Conservation (phyloP, 1,140 invertebrate species). For the Macrobrachium rosenbergii region DNA sequence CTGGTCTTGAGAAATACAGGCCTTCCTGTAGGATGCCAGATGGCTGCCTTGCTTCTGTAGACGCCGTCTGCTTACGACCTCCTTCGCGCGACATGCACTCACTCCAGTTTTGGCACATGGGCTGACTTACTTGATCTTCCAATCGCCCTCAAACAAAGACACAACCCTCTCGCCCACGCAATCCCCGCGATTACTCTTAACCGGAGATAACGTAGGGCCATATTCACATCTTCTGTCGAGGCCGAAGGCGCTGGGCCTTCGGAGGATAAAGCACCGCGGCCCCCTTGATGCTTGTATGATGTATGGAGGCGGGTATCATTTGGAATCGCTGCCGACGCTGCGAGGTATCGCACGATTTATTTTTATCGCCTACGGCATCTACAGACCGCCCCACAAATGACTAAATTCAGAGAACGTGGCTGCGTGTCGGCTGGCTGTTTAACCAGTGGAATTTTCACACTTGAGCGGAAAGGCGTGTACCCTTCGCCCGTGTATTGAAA, state of each 20-base stretch:
- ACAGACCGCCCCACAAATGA: constrained; percentile 32
- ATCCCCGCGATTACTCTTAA: background rate
- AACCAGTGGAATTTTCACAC: constrained; percentile 29
- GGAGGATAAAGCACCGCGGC: background rate
- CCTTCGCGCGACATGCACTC: constrained; percentile 11
- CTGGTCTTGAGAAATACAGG: too few relatives aligned
- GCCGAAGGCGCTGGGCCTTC: background rate
- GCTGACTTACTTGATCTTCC: constrained; percentile 37
- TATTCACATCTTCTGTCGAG: background rate
- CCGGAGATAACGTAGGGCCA: background rate
- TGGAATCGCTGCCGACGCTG: constrained; percentile 16
- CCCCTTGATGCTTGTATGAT: constrained; percentile 36
- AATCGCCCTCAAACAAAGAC: constrained; percentile 19
- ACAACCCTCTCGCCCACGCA: background rate
- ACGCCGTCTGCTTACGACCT: constrained; percentile 6
- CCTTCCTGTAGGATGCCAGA: too few relatives aligned
- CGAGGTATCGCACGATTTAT: constrained; percentile 26
- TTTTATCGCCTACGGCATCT: constrained; percentile 23
- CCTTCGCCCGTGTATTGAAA: constrained; percentile 4
- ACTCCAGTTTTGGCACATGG: constrained; percentile 31
- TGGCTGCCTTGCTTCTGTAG: background rate
- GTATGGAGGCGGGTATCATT: constrained; percentile 35
- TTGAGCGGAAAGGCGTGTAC: constrained; percentile 29
- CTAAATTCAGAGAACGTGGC: constrained; percentile 12
- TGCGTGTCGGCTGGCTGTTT: background rate